Base-by-base conservation (phyloP, 2,888 invertebrate species). In the Microplitis manilae region DNA sequence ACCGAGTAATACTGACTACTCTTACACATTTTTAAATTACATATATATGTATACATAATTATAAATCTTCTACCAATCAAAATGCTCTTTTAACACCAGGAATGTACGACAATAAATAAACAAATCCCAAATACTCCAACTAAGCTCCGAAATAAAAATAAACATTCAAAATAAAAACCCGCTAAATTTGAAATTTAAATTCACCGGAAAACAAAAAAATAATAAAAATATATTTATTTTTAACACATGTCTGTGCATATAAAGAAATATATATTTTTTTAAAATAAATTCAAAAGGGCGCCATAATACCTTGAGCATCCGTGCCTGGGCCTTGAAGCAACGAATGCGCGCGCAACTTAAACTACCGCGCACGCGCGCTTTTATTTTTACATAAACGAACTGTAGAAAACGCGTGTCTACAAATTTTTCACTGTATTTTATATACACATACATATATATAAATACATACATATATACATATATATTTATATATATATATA, bases 321-420 rank as follows among this genome's bases (percentile, higher is more conserved):
- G 67, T 41, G 17, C 77, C 77, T 77, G 77, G 67, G 20, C 74
- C 74, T 71, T 74, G 74, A 70, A 71, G 60, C 20, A 17, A 13
- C 0, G 30, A 40, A n/a, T 61, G 74, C 74, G 74, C 77, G 74
- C 70, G 68, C 59, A 41, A 38, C 7, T 38, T 61, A 39, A 60
- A 38, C 39, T 60, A 62, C 38, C 15, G 30, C 61, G 15, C 15
- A 61, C 61, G 71, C 71, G 61, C 38, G 39, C 61, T 38, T 20
- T 50, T n/a, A 50, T 20, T 13, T 20, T 20, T 59, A 41, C 20
- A 4, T 61, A 59, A 69, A 71, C 76, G 68, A 50, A 50, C 64
- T 59, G 65, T 13, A 72, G 62, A 72, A 13, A 72, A 68, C 75
- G 76, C 71, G 76, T 68, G 67, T 79, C 69, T 77, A 67, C 39